phyloP scores from a whole-genome alignment of 2,888 invertebrate species.

The Watsonalla binaria region DNA sequence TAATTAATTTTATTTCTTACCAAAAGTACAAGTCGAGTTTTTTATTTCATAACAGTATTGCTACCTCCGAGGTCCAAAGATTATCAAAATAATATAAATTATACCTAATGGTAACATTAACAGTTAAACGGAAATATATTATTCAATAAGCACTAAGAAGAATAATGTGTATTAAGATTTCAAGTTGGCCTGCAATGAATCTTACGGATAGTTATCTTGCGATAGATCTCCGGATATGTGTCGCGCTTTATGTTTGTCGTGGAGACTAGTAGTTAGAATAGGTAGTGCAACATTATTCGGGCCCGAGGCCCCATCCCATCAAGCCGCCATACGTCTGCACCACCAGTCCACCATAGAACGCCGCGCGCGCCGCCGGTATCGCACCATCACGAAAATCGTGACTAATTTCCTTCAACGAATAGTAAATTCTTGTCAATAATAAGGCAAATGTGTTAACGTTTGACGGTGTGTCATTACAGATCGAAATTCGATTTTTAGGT shows the following conservation, averaged over 20 bases:
- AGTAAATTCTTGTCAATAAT: not conserved
- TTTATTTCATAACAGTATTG: too few species aligned
- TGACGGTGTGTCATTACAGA: not conserved
- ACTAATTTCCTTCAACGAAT: slow-evolving; percentile 10
- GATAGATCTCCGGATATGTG: slow-evolving; percentile 23
- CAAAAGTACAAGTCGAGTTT: too few species aligned
- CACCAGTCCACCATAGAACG: slow-evolving; percentile 62
- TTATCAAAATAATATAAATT: too few species aligned
- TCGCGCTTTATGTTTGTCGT: slow-evolving; percentile 17
- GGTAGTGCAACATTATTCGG: slow-evolving; percentile 53
- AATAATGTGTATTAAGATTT: too few species aligned
- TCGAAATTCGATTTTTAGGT: not conserved
- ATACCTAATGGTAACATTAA: too few species aligned
- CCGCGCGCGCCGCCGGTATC: slow-evolving; percentile 52
- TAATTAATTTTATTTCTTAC: too few species aligned
- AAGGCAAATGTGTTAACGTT: not conserved
- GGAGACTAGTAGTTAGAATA: slow-evolving; percentile 38
- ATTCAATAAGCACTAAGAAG: too few species aligned
- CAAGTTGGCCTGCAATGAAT: too few species aligned
- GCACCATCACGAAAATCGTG: slow-evolving; percentile 12
- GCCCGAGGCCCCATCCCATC: slow-evolving; percentile 62
- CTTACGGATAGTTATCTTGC: slow-evolving; percentile 6
- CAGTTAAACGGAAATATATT: too few species aligned
- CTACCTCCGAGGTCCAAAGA: too few species aligned
- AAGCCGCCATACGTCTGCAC: slow-evolving; percentile 30